phyloP scores from a whole-genome alignment of 2,113 vertebrate genomes.

The Lasiurus borealis region DNA sequence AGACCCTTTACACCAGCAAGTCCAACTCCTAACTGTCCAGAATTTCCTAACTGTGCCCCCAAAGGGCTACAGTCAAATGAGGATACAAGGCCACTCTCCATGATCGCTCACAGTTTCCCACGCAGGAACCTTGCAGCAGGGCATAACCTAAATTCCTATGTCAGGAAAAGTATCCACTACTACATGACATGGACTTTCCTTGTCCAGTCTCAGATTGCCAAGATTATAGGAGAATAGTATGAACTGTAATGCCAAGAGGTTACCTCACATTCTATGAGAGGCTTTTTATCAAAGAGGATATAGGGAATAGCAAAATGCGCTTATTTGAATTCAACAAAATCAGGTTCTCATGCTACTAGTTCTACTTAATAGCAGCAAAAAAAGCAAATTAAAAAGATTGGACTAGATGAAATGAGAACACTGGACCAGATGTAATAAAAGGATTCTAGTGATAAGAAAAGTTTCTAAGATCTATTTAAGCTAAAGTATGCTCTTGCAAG shows the following conservation, averaged over 20 bases:
- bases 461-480: not conserved
- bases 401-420: constrained; percentile 37
- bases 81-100: not conserved
- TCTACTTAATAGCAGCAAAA: constrained; percentile 40
- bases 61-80: not conserved
- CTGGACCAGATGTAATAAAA: not conserved
- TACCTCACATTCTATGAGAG: not conserved
- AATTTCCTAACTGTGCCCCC: not conserved
- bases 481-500: not conserved
- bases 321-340: not conserved
- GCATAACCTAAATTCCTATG: constrained; percentile 31
- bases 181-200: not conserved
- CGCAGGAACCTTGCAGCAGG: not conserved
- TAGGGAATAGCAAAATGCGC: not conserved
- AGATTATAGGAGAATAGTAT: not conserved
- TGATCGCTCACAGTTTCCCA: not conserved
- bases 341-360: not conserved
- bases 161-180: constrained; percentile 27
- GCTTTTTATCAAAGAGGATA: constrained; percentile 44
- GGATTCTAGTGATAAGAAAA: constrained; percentile 25
- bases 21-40: not conserved
- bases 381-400: constrained; percentile 46
- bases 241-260: constrained; percentile 27
- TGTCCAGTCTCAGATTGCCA: not conserved
- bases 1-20: not conserved